A percentile compares a stretch with the other conserved stretches of the same genome.
Conservation (phyloP, 2,888 invertebrate genomes). For the Acronicta leporina region DNA sequence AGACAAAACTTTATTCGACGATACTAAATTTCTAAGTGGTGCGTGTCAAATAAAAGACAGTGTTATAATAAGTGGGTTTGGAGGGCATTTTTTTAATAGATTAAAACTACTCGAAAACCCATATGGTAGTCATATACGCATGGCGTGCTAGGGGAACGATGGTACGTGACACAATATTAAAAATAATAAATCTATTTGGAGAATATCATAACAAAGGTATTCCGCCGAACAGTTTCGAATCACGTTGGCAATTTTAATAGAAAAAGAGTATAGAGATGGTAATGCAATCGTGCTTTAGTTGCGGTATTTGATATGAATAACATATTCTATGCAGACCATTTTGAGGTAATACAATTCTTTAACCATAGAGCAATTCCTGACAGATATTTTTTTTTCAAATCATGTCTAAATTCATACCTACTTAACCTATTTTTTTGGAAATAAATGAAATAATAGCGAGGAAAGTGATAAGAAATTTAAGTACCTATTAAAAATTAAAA, state of each 20-base stretch:
- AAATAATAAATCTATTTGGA: conserved; percentile 56
- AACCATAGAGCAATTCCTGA: too few relatives aligned
- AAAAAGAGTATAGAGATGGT: conserved; percentile 43
- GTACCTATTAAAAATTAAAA: too few relatives aligned
- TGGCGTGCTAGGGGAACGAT: conserved; percentile 54
- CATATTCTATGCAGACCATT: background rate
- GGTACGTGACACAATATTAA: conserved; percentile 65
- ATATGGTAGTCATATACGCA: conserved; percentile 54
- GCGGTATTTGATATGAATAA: conserved; percentile 23
- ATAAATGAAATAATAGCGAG: too few relatives aligned
- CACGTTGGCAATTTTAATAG: conserved; percentile 61
- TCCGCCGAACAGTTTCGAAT: conserved; percentile 55
- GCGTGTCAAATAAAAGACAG: conserved; percentile 24
- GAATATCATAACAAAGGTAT: conserved; percentile 63
- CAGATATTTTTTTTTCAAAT: too few relatives aligned
- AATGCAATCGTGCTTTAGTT: conserved; percentile 52
- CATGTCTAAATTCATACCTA: too few relatives aligned
- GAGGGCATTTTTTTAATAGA: conserved; percentile 16
- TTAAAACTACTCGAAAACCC: conserved; percentile 43
- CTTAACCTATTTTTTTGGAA: too few relatives aligned
- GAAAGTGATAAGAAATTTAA: too few relatives aligned
- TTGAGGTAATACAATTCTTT: too few relatives aligned
- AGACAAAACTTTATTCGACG: conserved; percentile 38
- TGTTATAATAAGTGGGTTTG: conserved; percentile 26
- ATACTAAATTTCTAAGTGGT: conserved; percentile 22